Percentiles rank a stretch among this genome's conserved stretches.
These are phyloP conservation scores for Ormia ochracea DNA, from an alignment of 2,888 invertebrate genomes.

Conservation along the genomic window DNA sequence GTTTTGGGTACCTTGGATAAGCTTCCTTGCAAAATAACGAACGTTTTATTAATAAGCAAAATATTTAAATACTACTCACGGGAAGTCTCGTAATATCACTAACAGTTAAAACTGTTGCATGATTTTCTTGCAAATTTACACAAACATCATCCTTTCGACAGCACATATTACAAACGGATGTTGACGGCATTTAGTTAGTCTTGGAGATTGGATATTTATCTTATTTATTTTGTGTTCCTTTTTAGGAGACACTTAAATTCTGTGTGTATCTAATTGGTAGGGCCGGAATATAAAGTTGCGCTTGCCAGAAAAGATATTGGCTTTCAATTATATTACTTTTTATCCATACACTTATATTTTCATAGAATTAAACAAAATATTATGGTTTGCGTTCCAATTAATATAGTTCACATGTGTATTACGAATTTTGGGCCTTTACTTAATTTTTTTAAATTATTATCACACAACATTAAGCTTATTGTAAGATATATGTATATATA, in stretches of 20 bases:
- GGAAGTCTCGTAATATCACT: slow-evolving; percentile 53
- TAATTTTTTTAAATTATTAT: neutral
- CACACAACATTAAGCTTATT: too few species aligned
- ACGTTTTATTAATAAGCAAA: neutral
- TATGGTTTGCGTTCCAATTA: slow-evolving; percentile 19
- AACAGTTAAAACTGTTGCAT: slow-evolving; percentile 44
- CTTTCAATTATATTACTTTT: neutral
- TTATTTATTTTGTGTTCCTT: neutral
- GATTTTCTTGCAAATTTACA: slow-evolving; percentile 42
- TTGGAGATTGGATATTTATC: neutral
- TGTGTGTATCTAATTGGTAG: neutral
- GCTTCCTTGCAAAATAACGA: neutral
- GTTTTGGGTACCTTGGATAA: too few species aligned
- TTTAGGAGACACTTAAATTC: neutral
- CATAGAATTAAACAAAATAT: neutral
- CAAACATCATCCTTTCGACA: slow-evolving; percentile 43
- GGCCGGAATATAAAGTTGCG: neutral
- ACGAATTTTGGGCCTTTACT: neutral
- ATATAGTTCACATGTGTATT: neutral
- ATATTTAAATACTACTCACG: slow-evolving; percentile 28
- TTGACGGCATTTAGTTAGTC: neutral
- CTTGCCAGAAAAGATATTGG: neutral
- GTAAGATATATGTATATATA: too few species aligned
- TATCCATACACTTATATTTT: neutral
- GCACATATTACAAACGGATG: slow-evolving; percentile 46